Base-by-base conservation (phyloP, 2,888 invertebrate genomes). In the Drosophila anceps region DNA sequence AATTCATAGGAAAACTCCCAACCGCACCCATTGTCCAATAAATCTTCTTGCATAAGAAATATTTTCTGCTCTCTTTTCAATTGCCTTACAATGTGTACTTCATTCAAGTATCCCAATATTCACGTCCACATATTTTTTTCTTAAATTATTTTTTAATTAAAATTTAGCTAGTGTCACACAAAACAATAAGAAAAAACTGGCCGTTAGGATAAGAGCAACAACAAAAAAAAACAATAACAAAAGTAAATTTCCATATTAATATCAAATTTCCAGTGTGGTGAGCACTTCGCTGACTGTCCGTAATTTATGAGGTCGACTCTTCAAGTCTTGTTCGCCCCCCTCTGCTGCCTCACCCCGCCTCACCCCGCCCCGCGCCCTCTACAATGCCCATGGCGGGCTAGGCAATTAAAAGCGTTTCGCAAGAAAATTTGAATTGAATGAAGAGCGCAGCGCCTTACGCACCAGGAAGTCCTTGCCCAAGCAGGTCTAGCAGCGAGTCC, bases 341-440 rank as follows among this genome's bases (percentile, higher is more conserved):
- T 12, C 24, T 15, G 10, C 20, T 2, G 7, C 35, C 1, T 31
- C 12, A 12, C 46, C 27, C 43, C 13, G 3, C 4, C 15, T 31
- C 12, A 12, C 46, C 27, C 43, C 13, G 3, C 4, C 15, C 3
- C 9, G 4, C 13, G 0, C 48, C 13, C 10, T 15, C 9, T 43
- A n/a, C 35, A 8, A n/a, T 46, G 54, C 59, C 61, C 61, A 51
- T 62, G 24, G 57, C 46, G 54, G 63, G 57, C 37, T n/a, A 64
- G 88, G 88, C 90, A 86, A 86, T 86, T 86, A 90, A 82, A 84
- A 75, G 76, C 70, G 77, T 62, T 76, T 64, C 78, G 82, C 72
- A 78, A 88, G 81, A 82, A 89, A 90, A 86, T 90, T 76, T 77
- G 88, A 86, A 90, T 86, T 86, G 86, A 88, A 90, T 86, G 88